Evolutionary conservation across 2,797 vertebrate genomes (phyloP), one percentile per base, ranked within the genome.

Genomic region (Vespertilio murinus): DNA sequence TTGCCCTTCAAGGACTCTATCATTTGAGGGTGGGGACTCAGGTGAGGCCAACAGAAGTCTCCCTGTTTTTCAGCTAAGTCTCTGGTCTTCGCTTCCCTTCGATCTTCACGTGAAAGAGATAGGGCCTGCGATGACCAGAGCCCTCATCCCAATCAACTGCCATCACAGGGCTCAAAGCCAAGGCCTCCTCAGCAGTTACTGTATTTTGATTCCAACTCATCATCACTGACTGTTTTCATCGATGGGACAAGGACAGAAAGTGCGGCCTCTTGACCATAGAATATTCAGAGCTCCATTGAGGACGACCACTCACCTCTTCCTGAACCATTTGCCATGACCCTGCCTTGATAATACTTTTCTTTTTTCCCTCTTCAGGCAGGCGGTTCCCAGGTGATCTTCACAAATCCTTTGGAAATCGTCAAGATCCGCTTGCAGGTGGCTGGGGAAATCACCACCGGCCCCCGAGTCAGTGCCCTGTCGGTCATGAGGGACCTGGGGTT

Each of bases 361-460:
- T 88, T 95, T 90, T 90, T 83, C 96, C 96, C 77, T 87, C 97
- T 97, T 54, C 98, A 99, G 99, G 99, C 99, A 65, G 98, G 98
- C 90, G 98, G 98, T 83, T 99, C 99, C 86, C 99, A 99, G 97
- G 99, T 99, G 94, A 99, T 99, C 97, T 99, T 99, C 97, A 99
- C 99, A 93, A 99, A 99, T 96, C 99, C 99, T n/a, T 93, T 99
- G 98, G 99, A 99, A 98, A 99, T 99, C 23, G 99, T 99, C 93
- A 99, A 99, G 98, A 99, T 99, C 97, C 98, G 98, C 85, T 98
- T 99, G 96, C 99, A 99, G 93, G 99, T 99, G 97, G 99, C 99
- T 56, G 99, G 99, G 98, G 99, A 99, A 97, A 99, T 99, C 97
- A 99, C 99, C 75, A 99, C 98, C 0, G 99, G 98, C 73, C 98